Evolutionary conservation across 2,888 invertebrate genomes (phyloP), one percentile per base, ranked within the genome.

Genomic region (Leptura quadrifasciata): DNA sequence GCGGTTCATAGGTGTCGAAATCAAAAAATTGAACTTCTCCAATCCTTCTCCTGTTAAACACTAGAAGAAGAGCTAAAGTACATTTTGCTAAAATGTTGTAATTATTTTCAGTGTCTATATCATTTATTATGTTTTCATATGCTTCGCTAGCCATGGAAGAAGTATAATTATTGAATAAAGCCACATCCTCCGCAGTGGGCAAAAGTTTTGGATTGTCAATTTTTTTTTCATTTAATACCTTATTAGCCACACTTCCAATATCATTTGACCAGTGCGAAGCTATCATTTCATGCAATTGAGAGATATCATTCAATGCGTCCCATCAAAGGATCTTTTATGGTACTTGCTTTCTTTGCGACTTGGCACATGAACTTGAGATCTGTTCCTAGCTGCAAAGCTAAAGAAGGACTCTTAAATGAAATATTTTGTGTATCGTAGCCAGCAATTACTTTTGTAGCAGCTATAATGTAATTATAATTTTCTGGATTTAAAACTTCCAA

Each of bases 41-140:
- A 54, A 75, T 67, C 60, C 71, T 57, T 70, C 35, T 70, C 27
- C 68, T 21, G 31, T 77, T 78, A 61, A 79, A 76, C 39, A 74
- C 69, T 31, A 79, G 47, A 24, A 70, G 60, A 18, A 65, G 27
- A 57, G 58, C 71, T 27, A 77, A 76, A 8, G 75, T 72, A 72
- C 72, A 79, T 74, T 75, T 63, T 0, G 64, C 52, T 21, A 68
- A 61, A 65, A 54, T 64, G 31, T 58, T 58, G 91, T 74, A 64
- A 47, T 57, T 64, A 10, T 52, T 10, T 18, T 9, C 24, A n/a
- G 21, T 68, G n/a, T 68, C 24, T 15, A 12, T 12, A 67, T 67
- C 15, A 15, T 67, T 52, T 15, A 47, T 20, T 52, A 67, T 20
- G 15, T 52, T 52, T 18, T 54, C 54, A 21, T 52, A 67, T 8